Evolutionary conservation across 1,140 invertebrate genomes (phyloP).

Genomic region (Aphaenogaster rudis): DNA sequence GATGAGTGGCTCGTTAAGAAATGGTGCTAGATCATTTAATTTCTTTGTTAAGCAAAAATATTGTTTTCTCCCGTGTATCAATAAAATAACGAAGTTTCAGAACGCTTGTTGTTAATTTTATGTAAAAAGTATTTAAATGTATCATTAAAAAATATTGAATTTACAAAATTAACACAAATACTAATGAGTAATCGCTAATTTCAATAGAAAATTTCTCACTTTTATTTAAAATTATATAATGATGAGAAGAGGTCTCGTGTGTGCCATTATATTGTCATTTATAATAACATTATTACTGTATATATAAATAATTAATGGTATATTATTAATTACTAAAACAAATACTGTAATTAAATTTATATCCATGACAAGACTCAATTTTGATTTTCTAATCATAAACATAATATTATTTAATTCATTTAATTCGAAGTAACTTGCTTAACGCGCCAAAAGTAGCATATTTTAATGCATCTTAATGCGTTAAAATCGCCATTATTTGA

Average conservation of each 20-base stretch:
- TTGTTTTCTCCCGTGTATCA: background rate
- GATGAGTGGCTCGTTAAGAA: background rate
- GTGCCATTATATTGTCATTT: background rate
- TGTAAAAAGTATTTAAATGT: background rate
- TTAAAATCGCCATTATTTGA: constrained; percentile 10
- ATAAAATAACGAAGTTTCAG: background rate
- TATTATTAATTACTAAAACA: background rate
- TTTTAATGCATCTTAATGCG: constrained; percentile 26
- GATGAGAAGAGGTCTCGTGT: background rate
- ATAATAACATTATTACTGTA: background rate
- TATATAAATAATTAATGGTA: background rate
- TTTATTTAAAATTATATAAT: constrained; percentile 6
- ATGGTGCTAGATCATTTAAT: background rate
- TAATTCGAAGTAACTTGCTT: background rate
- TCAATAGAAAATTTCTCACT: background rate
- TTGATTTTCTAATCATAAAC: background rate
- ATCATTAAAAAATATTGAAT: background rate
- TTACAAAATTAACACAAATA: constrained; percentile 7
- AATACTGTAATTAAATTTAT: background rate
- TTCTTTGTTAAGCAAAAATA: background rate
- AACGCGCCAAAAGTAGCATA: background rate
- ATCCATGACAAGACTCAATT: background rate
- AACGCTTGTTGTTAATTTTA: background rate
- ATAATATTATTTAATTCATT: background rate
- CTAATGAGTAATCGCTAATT: background rate